Percentiles rank a stretch among this genome's conserved stretches.
phyloP scores from a whole-genome alignment of 2,888 invertebrate genomes.

The Taenaris catops region DNA sequence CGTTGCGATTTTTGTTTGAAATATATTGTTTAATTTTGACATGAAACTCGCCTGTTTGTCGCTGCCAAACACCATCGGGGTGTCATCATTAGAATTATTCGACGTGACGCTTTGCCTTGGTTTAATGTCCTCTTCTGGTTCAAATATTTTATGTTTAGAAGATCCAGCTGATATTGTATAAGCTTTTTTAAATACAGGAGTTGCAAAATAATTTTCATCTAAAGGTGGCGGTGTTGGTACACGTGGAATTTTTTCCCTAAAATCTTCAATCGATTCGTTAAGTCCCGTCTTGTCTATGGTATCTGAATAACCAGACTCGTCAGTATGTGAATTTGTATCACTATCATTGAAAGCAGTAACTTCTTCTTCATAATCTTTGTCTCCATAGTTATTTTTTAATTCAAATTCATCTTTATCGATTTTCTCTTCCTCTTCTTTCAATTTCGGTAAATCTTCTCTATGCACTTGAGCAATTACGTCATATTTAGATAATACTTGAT shows the following conservation, averaged over 20 bases:
- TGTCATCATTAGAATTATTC: constrained; percentile 34
- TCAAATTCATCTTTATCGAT: constrained; percentile 32
- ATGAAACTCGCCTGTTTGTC: constrained; percentile 52
- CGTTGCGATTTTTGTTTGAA: constrained; percentile 49
- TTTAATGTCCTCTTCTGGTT: constrained; percentile 27
- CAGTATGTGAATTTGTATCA: constrained; percentile 61
- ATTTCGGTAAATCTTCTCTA: constrained; percentile 70
- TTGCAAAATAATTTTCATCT: constrained; percentile 52
- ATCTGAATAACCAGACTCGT: constrained; percentile 71
- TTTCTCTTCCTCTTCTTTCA: constrained; percentile 59
- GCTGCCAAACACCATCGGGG: constrained; percentile 38
- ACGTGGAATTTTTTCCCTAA: constrained; percentile 38
- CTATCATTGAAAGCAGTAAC: constrained; percentile 58
- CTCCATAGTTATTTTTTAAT: constrained; percentile 16
- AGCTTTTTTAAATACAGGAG: constrained; percentile 33
- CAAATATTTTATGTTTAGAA: constrained; percentile 23
- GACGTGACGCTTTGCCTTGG: constrained; percentile 35
- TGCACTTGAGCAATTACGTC: constrained; percentile 80
- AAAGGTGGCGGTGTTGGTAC: constrained; percentile 66
- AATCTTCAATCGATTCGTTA: constrained; percentile 47
- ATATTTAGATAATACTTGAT: constrained; percentile 70
- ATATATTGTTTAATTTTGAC: constrained; percentile 61
- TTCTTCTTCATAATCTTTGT: constrained; percentile 34
- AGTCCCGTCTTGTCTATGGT: constrained; percentile 53
- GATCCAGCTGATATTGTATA: constrained; percentile 36